These are phyloP conservation scores for Hermetia illucens DNA, from an alignment of 1,140 invertebrate species.

Conservation along the genomic window DNA sequence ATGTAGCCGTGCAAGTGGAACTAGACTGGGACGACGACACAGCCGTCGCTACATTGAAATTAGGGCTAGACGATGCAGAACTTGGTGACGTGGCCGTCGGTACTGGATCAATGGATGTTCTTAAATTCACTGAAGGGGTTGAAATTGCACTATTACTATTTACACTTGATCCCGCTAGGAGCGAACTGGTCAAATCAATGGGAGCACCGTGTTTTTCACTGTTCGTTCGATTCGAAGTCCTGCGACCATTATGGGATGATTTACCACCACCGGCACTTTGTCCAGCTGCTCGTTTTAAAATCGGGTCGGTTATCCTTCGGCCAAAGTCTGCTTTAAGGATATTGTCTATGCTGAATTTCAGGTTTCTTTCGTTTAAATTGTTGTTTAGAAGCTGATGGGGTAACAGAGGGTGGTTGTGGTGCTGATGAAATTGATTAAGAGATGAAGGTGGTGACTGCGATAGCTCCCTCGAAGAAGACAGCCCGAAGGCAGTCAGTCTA, in stretches of 20 bases:
- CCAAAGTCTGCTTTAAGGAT: conserved; percentile 84
- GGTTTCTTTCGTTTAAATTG: conserved; percentile 39
- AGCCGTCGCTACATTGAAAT: conserved; percentile 5
- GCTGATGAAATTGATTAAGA: conserved; percentile 4
- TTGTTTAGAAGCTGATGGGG: conserved; percentile 13
- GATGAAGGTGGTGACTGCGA: conserved; percentile 6
- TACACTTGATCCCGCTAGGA: no score
- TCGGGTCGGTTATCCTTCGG: conserved; percentile 50
- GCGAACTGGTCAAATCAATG: conserved; percentile 21
- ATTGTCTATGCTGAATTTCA: conserved; percentile 88
- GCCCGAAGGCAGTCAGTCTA: conserved; percentile 4
- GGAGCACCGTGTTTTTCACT: conserved; percentile 9
- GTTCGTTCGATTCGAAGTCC: no score
- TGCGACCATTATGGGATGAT: no score
- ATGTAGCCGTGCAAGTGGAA: conserved; percentile 2
- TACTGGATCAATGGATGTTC: no score
- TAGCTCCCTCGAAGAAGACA: conserved; percentile 2
- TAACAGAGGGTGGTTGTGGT: conserved; percentile 14
- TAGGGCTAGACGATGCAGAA: background rate
- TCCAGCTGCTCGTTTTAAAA: conserved; percentile 39
- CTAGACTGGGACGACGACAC: background rate
- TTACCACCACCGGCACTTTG: no score
- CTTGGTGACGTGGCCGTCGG: background rate
- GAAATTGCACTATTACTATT: no score
- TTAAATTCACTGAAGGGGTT: no score